Evolutionary conservation across 2,113 vertebrate genomes (phyloP), one percentile per base, ranked within the genome.

Genomic region (Rhinoderma darwinii): DNA sequence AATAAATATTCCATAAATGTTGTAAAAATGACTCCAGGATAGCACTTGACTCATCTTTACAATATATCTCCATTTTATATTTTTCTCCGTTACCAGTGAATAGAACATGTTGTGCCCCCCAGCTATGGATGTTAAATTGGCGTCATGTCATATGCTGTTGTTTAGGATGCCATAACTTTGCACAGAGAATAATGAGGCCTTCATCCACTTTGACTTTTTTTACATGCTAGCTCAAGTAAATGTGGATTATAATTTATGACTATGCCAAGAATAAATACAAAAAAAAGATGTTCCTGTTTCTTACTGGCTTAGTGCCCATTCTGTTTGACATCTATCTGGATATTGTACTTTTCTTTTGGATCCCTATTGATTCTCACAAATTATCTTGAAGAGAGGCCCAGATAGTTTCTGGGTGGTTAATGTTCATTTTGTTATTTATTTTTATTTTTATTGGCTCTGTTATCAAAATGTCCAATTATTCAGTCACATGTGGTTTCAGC

Each of bases 61-160:
- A 84, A 76, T 76, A 59, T 84, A 84, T 76, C 51, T 61, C 39
- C 18, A 59, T 63, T 76, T 63, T 63, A 77, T 84, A 75, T 63
- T 63, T 74, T 63, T 43, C 39, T 43, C 41, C 72, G 30, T 39
- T 77, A 76, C 39, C 47, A 47, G 50, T 84, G 83, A 77, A 84
- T 37, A 84, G 83, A 59, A 47, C 83, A 84, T 59, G 43, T 59
- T 27, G 47, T 76, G 83, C 83, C 83, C 47, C 32, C 51, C 39
- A 76, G 83, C 83, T 77, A 84, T 84, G 83, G 83, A 84, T 84
- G 72, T 76, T 61, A 84, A 61, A n/a, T 54, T 84, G 83, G 83
- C 73, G 54, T 73, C 83, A 77, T 84, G 30, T 84, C 83, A 61
- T 74, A 76, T 84, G n/a, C 83, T 76, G 73, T 84, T 84, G 25